Percentiles rank a stretch among this genome's conserved stretches.
These are phyloP conservation scores for Dasyprocta punctata DNA, from an alignment of 2,113 vertebrate species.

Conservation along the genomic window DNA sequence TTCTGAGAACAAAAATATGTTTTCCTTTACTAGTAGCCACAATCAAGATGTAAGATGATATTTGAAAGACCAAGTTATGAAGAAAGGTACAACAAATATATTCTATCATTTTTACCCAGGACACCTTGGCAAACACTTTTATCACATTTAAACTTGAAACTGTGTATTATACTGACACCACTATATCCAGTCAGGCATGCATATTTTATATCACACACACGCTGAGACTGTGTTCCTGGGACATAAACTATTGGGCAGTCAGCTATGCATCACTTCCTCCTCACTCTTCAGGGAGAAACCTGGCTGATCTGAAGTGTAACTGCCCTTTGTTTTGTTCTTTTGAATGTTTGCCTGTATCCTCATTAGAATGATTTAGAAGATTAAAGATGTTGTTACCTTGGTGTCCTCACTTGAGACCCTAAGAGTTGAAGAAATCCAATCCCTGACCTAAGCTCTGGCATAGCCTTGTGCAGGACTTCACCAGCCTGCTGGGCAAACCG, in stretches of 20 bases:
- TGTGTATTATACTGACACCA: background rate
- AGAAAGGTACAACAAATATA: background rate
- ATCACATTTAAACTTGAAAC: background rate
- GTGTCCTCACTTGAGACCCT: background rate
- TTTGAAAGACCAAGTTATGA: background rate
- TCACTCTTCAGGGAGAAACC: background rate
- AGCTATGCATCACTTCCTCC: background rate
- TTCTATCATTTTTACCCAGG: background rate
- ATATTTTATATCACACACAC: rapidly evolving
- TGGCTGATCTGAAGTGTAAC: background rate
- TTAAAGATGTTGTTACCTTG: background rate
- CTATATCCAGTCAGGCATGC: rapidly evolving
- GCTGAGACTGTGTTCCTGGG: background rate
- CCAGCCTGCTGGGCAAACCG: background rate
- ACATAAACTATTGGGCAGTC: rapidly evolving
- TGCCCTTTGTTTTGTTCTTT: conserved; percentile 2
- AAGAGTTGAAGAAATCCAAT: background rate
- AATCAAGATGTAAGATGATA: background rate
- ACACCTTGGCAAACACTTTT: background rate
- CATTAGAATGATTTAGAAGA: background rate
- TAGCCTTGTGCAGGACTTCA: rapidly evolving
- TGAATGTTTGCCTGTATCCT: background rate
- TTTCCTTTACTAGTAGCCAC: background rate
- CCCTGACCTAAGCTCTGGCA: rapidly evolving
- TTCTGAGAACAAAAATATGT: background rate